Evolutionary conservation across 2,797 vertebrate genomes (phyloP), one percentile per base, ranked within the genome.

Genomic region (Ciconia nigra): DNA sequence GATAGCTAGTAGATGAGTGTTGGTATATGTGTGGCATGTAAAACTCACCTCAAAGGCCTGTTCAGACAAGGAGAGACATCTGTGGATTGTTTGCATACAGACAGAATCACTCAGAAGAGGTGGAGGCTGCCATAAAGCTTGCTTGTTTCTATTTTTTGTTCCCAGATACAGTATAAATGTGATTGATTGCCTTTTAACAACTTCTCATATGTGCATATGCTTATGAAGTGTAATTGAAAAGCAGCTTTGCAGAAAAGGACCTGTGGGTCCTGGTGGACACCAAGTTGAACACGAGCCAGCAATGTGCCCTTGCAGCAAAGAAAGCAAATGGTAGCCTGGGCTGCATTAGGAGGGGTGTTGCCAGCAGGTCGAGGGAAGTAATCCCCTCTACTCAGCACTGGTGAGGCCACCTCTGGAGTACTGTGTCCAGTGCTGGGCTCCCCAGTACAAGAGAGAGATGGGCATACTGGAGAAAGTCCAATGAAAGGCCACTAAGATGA

Each of bases 231-330:
- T 20, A 49, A 42, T 29, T 37, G 28, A 15, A 82, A 78, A 74
- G 28, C 26, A 70, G 21, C n/a, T 47, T 35, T 61, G n/a, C 41
- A 73, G 46, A 33, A 73, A 83, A 70, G 46, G 31, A 66, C 28
- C 26, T 37, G 20, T 26, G 3, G 5, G 6, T 46, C 35, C 25
- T 65, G 35, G 20, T 52, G 42, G 22, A 15, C 18, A 21, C 5
- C 19, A n/a, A n/a, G 16, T 4, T 19, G 59, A 84, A 55, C n/a
- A 47, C 0, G 0, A 73, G n/a, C 25, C n/a, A 62, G 52, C 11
- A 26, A 19, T 1, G 7, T 15, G 25, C 5, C 33, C 28, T 70
- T 61, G n/a, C 35, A 66, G 44, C 10, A 46, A 61, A 85, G 12
- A 4, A 2, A 21, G 41, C 46, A 33, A 86, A 28, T 3, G 3